Evolutionary conservation across 2,888 invertebrate genomes (phyloP), one percentile per base, ranked within the genome.

Genomic region (Pecten maximus): DNA sequence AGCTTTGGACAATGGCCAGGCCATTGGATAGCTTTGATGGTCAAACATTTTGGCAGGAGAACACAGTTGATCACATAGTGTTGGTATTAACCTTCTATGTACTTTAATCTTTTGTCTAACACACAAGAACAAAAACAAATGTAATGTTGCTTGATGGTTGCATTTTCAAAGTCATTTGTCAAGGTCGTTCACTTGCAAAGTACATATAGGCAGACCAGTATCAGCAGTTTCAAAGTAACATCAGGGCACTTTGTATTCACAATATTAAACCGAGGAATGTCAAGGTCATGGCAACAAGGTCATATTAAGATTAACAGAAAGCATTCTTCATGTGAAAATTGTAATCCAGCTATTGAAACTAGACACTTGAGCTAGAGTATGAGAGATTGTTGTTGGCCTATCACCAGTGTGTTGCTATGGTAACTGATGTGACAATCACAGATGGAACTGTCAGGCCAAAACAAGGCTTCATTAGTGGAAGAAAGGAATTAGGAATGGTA

Each of bases 11-110:
- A 28, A 4, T 74, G 74, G 74, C 74, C 74, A 74, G 28, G 35
- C 74, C 74, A 28, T 12, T 28, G 74, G 74, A 35, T 74, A 74
- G 74, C 74, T 74, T 74, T 74, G 74, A 74, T 74, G 74, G 74
- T 74, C 74, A 74, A 74, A 74, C 74, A 74, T 74, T 6, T 28
- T 74, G 74, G 74, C 74, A 74, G 23, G 2, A 60, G 48, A 48
- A 4, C 48, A 15, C 48, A 16, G 54, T 2, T 28, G 28, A 74
- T 74, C 74, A 74, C 74, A 15, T 74, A 74, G 10, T 12, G 35
- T 2, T 12, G 3, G 35, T 28, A 74, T 35, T 74, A 28, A 74
- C 35, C 74, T 35, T 74, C 10, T 10, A 8, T 74, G 35, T 74
- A 74, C 74, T 74, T 35, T 74, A 23, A 35, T 74, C 74, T 74